Evolutionary conservation across 2,113 vertebrate species (phyloP).

Genomic region (Ciconia boyciana): DNA sequence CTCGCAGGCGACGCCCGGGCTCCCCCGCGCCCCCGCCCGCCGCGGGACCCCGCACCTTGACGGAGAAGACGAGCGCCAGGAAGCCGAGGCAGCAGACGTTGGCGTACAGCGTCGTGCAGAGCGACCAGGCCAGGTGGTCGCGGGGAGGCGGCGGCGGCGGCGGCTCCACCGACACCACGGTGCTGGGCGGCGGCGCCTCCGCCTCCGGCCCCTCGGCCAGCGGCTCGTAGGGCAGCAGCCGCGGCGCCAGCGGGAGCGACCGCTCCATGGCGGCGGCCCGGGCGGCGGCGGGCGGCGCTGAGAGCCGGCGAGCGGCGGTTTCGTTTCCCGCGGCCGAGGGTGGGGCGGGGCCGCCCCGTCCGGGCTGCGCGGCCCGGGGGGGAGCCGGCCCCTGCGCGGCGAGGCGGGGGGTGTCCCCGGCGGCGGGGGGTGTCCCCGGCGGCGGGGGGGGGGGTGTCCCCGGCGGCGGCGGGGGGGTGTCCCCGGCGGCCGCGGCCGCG

Average conservation of each 20-base stretch:
- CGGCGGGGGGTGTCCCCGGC: too few relatives aligned
- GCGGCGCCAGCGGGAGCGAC: fast-evolving
- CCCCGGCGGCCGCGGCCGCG: too few relatives aligned
- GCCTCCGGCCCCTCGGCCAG: not conserved
- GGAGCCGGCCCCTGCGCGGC: not conserved
- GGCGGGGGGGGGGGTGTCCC: too few relatives aligned
- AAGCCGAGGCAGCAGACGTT: slow-evolving; percentile 88
- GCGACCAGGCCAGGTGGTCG: slow-evolving; percentile 84
- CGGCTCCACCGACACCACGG: slow-evolving; percentile 58
- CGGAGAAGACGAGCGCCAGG: slow-evolving; percentile 84
- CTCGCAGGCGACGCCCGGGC: too few relatives aligned
- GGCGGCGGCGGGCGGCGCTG: not conserved
- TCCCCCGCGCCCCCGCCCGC: too few relatives aligned
- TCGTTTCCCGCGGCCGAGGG: not conserved
- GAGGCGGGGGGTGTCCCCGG: too few relatives aligned
- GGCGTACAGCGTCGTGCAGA: slow-evolving; percentile 81
- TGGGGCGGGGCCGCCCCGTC: not conserved
- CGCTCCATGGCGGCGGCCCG: fast-evolving
- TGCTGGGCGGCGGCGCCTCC: not conserved
- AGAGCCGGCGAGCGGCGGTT: not conserved
- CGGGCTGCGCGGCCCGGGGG: too few relatives aligned
- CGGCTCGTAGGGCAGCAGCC: not conserved
- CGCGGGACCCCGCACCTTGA: slow-evolving; percentile 74
- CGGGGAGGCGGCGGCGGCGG: slow-evolving; percentile 67
- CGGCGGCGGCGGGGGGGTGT: too few relatives aligned